A percentile compares a stretch with the other conserved stretches of the same genome.
phyloP scores from a whole-genome alignment of 1,140 invertebrate genomes.

The Rhagoletis zephyria region DNA sequence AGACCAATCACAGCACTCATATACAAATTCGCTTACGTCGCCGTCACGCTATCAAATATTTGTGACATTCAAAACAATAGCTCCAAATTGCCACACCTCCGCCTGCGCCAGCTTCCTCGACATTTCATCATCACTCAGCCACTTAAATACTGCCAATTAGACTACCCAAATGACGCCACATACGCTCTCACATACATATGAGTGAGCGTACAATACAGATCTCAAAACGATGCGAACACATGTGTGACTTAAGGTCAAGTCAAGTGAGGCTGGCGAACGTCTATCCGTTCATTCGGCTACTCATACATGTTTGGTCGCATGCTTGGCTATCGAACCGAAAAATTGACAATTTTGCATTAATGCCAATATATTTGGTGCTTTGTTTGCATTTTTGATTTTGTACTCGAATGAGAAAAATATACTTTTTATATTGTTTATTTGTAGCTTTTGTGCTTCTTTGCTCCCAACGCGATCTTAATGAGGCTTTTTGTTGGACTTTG shows the following conservation, averaged over 20 bases:
- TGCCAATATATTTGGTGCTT: background rate
- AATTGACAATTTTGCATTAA: constrained; percentile 26
- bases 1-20: too few species aligned
- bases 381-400: constrained; percentile 7
- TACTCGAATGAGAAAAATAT: background rate
- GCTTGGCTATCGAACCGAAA: background rate
- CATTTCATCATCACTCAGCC: background rate
- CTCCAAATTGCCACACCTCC: background rate
- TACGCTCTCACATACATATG: background rate
- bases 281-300: background rate
- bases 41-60: background rate
- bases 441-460: background rate
- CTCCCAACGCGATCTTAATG: constrained; percentile 16
- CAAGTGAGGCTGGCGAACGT: background rate
- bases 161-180: background rate
- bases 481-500: background rate
- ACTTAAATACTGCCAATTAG: background rate
- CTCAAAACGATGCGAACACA: constrained; percentile 1
- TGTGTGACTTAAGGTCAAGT: constrained; percentile 24
- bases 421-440: background rate
- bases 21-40: too few species aligned
- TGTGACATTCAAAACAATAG: constrained; percentile 7
- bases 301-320: background rate
- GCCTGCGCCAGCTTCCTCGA: background rate
- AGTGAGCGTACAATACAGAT: too few species aligned